A percentile compares a stretch with the other conserved stretches of the same genome.
These are phyloP conservation scores for Zosterops lateralis DNA, from an alignment of 2,113 vertebrate species.

Conservation along the genomic window DNA sequence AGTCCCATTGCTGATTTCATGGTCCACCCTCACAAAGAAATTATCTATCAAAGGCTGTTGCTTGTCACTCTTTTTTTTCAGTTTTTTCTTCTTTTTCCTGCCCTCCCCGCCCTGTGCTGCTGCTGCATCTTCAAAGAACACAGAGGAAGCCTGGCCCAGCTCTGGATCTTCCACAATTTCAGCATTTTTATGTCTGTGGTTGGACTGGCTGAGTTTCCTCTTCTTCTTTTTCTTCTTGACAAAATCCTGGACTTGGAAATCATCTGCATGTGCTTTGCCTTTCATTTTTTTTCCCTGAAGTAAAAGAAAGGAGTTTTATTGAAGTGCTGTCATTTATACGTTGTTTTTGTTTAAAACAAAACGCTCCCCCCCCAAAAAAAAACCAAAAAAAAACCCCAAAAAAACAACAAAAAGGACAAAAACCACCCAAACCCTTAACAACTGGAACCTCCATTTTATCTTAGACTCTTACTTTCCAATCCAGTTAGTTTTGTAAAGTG, in stretches of 20 bases:
- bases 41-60: neutral
- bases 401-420: neutral
- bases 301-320: neutral
- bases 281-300: slow-evolving; percentile 33
- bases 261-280: neutral
- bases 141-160: accelerated
- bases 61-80: accelerated
- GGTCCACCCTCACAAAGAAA: neutral
- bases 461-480: neutral
- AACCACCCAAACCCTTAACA: neutral
- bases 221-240: slow-evolving; percentile 52
- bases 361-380: accelerated
- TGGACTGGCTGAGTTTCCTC: neutral
- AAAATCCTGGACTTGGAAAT: neutral
- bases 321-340: neutral
- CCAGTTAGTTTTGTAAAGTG: neutral
- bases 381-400: too few species aligned
- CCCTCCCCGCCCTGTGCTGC: neutral
- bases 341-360: accelerated
- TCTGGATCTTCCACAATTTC: neutral
- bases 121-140: neutral
- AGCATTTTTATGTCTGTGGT: neutral
- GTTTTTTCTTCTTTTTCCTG: neutral
- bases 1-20: neutral
- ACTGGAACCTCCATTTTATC: neutral